Evolutionary conservation across 30 jellyfish, hydroid and myxozoan species (phyloP), one percentile per base, ranked within the genome.

Genomic region (Clytia hemisphaerica): DNA sequence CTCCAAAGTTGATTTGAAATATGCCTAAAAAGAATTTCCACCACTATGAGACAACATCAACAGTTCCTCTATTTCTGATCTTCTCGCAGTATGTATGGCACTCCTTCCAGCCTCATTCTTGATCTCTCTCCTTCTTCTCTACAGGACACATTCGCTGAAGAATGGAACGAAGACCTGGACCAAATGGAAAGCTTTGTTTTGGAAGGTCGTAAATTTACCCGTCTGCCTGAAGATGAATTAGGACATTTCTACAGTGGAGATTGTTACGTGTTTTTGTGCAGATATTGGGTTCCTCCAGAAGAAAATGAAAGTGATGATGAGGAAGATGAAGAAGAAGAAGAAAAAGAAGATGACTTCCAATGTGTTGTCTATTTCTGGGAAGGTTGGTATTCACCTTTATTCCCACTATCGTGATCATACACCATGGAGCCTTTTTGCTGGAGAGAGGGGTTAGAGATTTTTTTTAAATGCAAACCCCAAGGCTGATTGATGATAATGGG

Each of bases 361-460:
- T 93, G 95, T 73, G 95, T 82, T 35, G 99, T 93, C 18, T 93
- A 83, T 47, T 93, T 93, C 74, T 93, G 99, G 99, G 99, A 93
- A 92, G 99, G 81, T 1, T n/a, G n/a, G n/a, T n/a, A n/a, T n/a
- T n/a, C n/a, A n/a, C n/a, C n/a, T n/a, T n/a, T n/a, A n/a, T n/a
- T n/a, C n/a, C n/a, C n/a, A n/a, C n/a, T n/a, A n/a, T n/a, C n/a
- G n/a, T n/a, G n/a, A n/a, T n/a, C n/a, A n/a, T n/a, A n/a, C n/a
- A n/a, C n/a, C n/a, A n/a, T n/a, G n/a, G n/a, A n/a, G n/a, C n/a
- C n/a, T n/a, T n/a, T n/a, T n/a, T n/a, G n/a, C n/a, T n/a, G n/a
- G n/a, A n/a, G n/a, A n/a, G n/a, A n/a, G n/a, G n/a, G n/a, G n/a
- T n/a, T n/a, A n/a, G n/a, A n/a, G n/a, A n/a, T n/a, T n/a, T n/a